Conservation (phyloP, 92 coral and sea anemone species). For the Chrysogorgia sp. region DNA sequence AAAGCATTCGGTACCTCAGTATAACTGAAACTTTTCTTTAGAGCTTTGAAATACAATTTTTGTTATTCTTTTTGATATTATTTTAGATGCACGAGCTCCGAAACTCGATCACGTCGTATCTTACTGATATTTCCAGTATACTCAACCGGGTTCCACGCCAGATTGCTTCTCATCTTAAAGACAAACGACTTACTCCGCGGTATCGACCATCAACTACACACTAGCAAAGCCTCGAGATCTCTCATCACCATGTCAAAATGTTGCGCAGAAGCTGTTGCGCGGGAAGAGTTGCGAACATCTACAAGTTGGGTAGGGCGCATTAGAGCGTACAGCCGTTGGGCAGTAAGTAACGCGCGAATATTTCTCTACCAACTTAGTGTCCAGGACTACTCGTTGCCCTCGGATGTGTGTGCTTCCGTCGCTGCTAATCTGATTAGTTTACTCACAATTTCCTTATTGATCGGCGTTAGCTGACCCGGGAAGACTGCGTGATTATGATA, state of each 20-base stretch:
- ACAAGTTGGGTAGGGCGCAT: conserved; percentile 79
- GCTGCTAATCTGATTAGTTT: conserved; percentile 31
- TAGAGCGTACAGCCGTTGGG: conserved; percentile 59
- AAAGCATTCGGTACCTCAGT: too few species aligned
- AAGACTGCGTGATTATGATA: background rate
- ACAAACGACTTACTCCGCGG: conserved; percentile 93
- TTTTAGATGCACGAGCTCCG: conserved; percentile 81
- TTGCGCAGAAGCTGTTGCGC: conserved; percentile 87
- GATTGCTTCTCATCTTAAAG: conserved; percentile 75
- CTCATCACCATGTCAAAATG: conserved; percentile 95
- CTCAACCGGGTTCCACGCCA: conserved; percentile 92
- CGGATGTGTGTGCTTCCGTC: conserved; percentile 14
- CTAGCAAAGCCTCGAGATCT: conserved; percentile 88
- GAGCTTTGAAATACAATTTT: too few species aligned
- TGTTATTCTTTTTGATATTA: background rate
- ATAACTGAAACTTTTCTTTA: background rate
- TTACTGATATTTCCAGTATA: conserved; percentile 77
- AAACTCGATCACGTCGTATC: conserved; percentile 68
- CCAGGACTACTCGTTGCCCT: conserved; percentile 22
- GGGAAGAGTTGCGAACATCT: conserved; percentile 70
- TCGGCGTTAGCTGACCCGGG: conserved; percentile 21
- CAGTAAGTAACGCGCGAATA: conserved; percentile 33
- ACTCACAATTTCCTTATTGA: conserved; percentile 2
- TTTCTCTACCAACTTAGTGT: conserved; percentile 38
- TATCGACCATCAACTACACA: conserved; percentile 83